Evolutionary conservation across 2,888 invertebrate species (phyloP), one percentile per base, ranked within the genome.

Genomic region (Drosophila histrio): DNA sequence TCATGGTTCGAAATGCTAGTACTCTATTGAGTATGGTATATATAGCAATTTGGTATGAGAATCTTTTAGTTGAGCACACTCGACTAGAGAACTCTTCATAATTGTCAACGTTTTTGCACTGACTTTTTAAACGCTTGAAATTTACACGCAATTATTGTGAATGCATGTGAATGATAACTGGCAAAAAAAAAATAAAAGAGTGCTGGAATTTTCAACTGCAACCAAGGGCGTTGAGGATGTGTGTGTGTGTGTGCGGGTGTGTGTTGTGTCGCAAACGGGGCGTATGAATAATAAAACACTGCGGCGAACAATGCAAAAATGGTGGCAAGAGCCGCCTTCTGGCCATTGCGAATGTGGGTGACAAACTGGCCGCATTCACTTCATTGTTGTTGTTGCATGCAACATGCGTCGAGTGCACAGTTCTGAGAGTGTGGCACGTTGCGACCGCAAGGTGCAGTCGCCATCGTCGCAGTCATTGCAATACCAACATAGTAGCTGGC

Each of bases 71-170:
- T 38, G 30, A 69, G 47, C 32, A 58, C 59, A 9, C 46, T 65
- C 22, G 9, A 32, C 36, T 34, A 3, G 38, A 44, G 43, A 30
- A 19, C 15, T n/a, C 34, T 34, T 24, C 8, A 13, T 22, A 30
- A 9, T 43, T 52, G 32, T 34, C 8, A 36, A 32, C 44, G 34
- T 34, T 44, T 57, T 52, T 63, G 56, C 5, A 34, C 36, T 64
- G 66, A 59, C 63, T 58, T 61, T 73, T 71, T 54, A 68, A 73
- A 61, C 32, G 64, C 67, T 57, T 46, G 38, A 75, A 79, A 75
- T 77, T 71, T 72, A 69, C 77, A 83, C 68, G 72, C 81, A 84
- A 79, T 84, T 81, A 77, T 77, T 74, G 71, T 58, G 64, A 81
- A 74, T 65, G 71, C 63, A 59, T 59, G 59, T 47, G 50, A 60